A percentile compares a stretch with the other conserved stretches of the same genome.
These are phyloP conservation scores for Fukomys damarensis DNA, from an alignment of 2,113 vertebrate species.

Conservation along the genomic window DNA sequence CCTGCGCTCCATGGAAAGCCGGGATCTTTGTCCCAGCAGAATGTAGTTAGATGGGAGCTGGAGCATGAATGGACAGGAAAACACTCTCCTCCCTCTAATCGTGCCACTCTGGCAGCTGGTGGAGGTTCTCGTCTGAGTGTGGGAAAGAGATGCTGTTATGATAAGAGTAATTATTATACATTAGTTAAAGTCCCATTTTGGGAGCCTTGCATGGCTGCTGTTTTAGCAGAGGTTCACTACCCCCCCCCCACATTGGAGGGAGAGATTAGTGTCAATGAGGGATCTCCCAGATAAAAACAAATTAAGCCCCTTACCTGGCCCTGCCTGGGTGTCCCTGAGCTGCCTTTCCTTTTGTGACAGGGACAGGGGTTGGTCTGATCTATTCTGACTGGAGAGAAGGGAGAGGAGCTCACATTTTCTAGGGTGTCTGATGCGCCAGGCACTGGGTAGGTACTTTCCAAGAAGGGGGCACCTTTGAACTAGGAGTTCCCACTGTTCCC, in stretches of 20 bases:
- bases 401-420: background rate
- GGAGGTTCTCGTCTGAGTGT: slow-evolving; percentile 44
- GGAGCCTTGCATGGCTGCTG: slow-evolving; percentile 34
- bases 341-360: slow-evolving; percentile 57
- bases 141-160: slow-evolving; percentile 65
- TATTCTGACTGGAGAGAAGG: slow-evolving; percentile 36
- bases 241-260: background rate
- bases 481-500: background rate
- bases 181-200: slow-evolving; percentile 72
- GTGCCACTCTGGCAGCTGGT: slow-evolving; percentile 34
- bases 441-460: slow-evolving; percentile 20
- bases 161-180: slow-evolving; percentile 72
- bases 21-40: slow-evolving; percentile 51
- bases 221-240: slow-evolving; percentile 59
- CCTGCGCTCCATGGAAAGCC: slow-evolving; percentile 31
- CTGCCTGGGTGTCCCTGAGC: slow-evolving; percentile 46
- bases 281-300: slow-evolving; percentile 65
- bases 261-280: slow-evolving; percentile 64
- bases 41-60: slow-evolving; percentile 63
- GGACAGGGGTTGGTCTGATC: slow-evolving; percentile 51
- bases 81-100: slow-evolving; percentile 62
- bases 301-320: slow-evolving; percentile 13
- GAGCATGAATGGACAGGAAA: slow-evolving; percentile 70
- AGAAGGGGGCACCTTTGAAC: slow-evolving; percentile 40
- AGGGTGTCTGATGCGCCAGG: slow-evolving; percentile 14